Evolutionary conservation across 2,113 vertebrate genomes (phyloP), one percentile per base, ranked within the genome.

Genomic region (Cairina moschata): DNA sequence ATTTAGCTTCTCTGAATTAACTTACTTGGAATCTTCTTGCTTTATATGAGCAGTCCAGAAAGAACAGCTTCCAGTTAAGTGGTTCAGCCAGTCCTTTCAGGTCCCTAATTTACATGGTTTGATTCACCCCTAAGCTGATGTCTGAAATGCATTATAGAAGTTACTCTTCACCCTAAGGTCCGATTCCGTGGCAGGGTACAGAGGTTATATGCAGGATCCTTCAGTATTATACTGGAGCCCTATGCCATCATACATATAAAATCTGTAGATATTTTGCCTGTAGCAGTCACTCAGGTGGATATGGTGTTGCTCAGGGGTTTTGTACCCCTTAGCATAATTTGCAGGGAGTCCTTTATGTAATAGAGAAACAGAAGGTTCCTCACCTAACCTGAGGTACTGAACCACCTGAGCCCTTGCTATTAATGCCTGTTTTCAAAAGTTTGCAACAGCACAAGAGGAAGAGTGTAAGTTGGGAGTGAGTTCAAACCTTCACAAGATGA

Each of bases 401-500:
- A 73, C 28, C 36, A 80, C 23, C 29, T 83, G 67, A 92, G 69
- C 9, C 10, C 29, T 91, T 13, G 11, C 36, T 93, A 40, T 90
- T 88, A 93, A 94, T 83, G 36, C 21, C 82, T 92, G 44, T 76
- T 87, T 85, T 91, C 85, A 44, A 68, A 83, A 95, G 97, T 69
- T 96, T 72, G 36, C 81, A 83, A 23, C 81, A 77, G 83, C 88
- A 92, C 87, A 52, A 86, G 79, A 91, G 91, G 23, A 94, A 78
- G 50, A 40, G 2, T 55, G 0, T 90, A 52, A 75, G 69, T 78
- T 84, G 78, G 95, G 96, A 89, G 13, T 28, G 23, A 92, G 18
- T 62, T 82, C 89, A 81, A 54, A 48, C 48, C 83, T 89, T 96
- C 76, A 36, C 17, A 6, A 94, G 91, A 88, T 44, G 48, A 67